Evolutionary conservation across 2,888 invertebrate species (phyloP), one percentile per base, ranked within the genome.

Genomic region (Scaptomyza reducta): DNA sequence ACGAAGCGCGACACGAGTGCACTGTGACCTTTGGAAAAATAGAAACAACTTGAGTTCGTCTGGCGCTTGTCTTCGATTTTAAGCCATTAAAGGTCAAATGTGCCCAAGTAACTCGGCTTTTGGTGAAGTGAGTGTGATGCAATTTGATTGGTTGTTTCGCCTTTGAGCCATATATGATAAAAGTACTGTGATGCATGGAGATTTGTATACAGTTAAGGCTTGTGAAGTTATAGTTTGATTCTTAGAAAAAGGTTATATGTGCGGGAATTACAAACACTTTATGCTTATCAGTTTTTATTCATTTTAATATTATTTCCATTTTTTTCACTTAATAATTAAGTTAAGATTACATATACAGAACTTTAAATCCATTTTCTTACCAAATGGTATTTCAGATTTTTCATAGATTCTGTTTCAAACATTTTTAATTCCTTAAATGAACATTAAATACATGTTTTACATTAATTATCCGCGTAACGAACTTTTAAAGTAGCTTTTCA

Each of bases 11-110:
- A 41, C 31, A 53, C 70, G 58, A 75, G 25, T 49, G 58, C 58
- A 42, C 41, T 56, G 45, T 70, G 72, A 73, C 76, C 71, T 73
- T 75, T 76, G 9, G 2, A 16, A 4, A 40, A 10, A 40, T 16
- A 14, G 45, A 31, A 54, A 27, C 67, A 56, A 46, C 59, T 73
- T 67, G 54, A 70, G 50, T 14, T 66, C 44, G 54, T 49, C 31
- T 14, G 18, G 38, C 56, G n/a, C 14, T 18, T 16, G 25, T 11
- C 49, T 22, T 47, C 47, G 68, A 11, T 56, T 46, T 50, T 46
- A 49, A 38, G 69, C 46, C 66, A 27, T 13, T 16, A 66, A 66
- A 66, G 69, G 69, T 66, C 69, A 66, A 58, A 58, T 27, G 18
- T 47, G 35, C 27, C n/a, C 51, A 69, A 33, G 59, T 49, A 59